Evolutionary conservation across 2,113 vertebrate genomes (phyloP).

Genomic region (Aldabrachelys gigantea): DNA sequence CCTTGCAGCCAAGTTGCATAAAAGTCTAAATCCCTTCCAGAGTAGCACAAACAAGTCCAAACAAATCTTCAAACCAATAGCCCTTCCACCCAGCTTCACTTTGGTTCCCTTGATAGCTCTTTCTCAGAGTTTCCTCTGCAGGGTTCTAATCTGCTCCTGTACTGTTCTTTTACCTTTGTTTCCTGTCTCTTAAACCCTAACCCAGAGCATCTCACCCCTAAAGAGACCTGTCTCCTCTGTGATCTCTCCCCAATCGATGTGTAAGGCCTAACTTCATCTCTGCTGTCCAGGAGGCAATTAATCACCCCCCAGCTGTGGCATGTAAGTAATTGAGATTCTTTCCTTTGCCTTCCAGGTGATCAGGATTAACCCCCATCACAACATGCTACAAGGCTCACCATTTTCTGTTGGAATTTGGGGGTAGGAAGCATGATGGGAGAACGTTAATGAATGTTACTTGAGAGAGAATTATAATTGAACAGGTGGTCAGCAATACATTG

Average conservation of each 20-base stretch:
- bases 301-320: not conserved
- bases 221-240: not conserved
- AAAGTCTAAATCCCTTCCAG: not conserved
- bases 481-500: slow-evolving; percentile 41
- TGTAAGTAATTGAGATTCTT: not conserved
- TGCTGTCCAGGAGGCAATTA: not conserved
- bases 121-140: not conserved
- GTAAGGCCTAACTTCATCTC: not conserved
- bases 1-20: not conserved
- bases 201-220: not conserved
- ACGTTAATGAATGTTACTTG: not conserved
- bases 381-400: not conserved
- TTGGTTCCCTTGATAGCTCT: not conserved
- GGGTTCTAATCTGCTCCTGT: not conserved
- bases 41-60: not conserved
- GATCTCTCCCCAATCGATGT: not conserved
- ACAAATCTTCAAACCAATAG: not conserved
- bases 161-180: not conserved
- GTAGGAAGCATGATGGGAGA: not conserved
- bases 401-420: not conserved
- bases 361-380: not conserved
- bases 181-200: not conserved
- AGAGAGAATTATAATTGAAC: slow-evolving; percentile 37
- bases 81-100: not conserved
- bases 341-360: not conserved